Evolutionary conservation across 2,888 invertebrate genomes (phyloP), one percentile per base, ranked within the genome.

Genomic region (Lamellibrachia satsuma): DNA sequence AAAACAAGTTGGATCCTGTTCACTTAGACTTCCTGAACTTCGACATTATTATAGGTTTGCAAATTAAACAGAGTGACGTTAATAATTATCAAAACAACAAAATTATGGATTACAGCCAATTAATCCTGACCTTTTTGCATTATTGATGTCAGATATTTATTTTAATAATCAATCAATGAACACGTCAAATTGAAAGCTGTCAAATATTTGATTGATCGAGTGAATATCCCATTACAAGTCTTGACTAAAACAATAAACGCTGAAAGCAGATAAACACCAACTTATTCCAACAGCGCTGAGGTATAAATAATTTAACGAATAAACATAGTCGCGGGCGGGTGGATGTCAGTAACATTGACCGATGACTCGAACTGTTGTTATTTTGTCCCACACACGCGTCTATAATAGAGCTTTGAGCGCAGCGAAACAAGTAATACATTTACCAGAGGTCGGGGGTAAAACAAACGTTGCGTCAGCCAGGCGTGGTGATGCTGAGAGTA

Each of bases 91-190:
- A 75, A 11, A 75, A 75, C 22, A 75, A 75, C 0, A n/a, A 22
- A 75, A 22, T 75, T 75, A 6, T 75, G 75, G 75, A 15, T 22
- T 11, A 22, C 75, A 75, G 75, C 22, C 75, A 75, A 22, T 75
- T 75, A 75, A 75, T 75, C n/a, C 22, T 22, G 75, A 11, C 75
- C 75, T 75, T 75, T 75, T n/a, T 75, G 75, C 75, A 75, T 75
- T 75, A 75, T 75, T 75, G 75, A 75, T 75, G 75, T n/a, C 75
- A 22, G 75, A 75, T 75, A 75, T 75, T 75, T 75, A 75, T 75
- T 22, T 75, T 75, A 6, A 75, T 75, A 75, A 75, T 75, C 75
- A 75, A 75, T n/a, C 75, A 3, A 75, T n/a, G 75, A 75, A 15
- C 75, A 75, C 22, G 75, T 6, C 22, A 75, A 75, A 75, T 75